Evolutionary conservation across 2,113 vertebrate species (phyloP), one percentile per base, ranked within the genome.

Genomic region (Sylvicapra grimmia): DNA sequence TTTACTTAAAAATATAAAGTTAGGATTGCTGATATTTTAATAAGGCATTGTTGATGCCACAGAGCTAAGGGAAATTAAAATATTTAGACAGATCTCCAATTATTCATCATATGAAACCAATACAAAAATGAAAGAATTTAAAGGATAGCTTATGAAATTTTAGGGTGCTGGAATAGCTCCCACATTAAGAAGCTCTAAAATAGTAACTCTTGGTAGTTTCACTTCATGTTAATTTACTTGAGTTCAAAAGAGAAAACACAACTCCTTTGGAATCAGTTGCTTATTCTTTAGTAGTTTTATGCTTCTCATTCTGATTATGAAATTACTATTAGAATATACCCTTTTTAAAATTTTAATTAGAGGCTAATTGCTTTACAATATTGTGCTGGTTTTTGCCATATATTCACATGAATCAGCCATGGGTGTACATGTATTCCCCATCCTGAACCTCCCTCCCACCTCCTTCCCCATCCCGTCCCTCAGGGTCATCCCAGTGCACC

Each of bases 291-390:
- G 23, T 77, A 56, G 82, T 82, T 89, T 77, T 58, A 63, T 75
- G 29, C 31, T 90, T 94, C 36, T 94, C 75, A 61, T 23, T 79
- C 29, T 19, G 44, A 54, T 86, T 96, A 86, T 29, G 29, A 77
- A 90, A 89, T n/a, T 88, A 68, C 19, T 58, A 72, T 51, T 65
- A 75, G 72, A 40, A 23, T 33, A 23, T 88, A 99, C 99, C 98
- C 98, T 96, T 98, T 36, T 25, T 0, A 75, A 36, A 75, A 75
- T 40, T 36, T 72, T 75, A 40, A 40, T 23, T 75, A 36, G n/a
- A 75, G 68, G 68, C 68, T 75, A 40, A 40, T 75, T 72, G 19
- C 19, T 72, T 72, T 75, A 75, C 10, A 40, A 6, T 75, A 75
- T 25, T 75, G 68, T 75, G 19, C n/a, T 75, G 19, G 19, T 6